Base-by-base conservation (phyloP, 2,797 vertebrate genomes). In the Gymnothorax javanicus region DNA sequence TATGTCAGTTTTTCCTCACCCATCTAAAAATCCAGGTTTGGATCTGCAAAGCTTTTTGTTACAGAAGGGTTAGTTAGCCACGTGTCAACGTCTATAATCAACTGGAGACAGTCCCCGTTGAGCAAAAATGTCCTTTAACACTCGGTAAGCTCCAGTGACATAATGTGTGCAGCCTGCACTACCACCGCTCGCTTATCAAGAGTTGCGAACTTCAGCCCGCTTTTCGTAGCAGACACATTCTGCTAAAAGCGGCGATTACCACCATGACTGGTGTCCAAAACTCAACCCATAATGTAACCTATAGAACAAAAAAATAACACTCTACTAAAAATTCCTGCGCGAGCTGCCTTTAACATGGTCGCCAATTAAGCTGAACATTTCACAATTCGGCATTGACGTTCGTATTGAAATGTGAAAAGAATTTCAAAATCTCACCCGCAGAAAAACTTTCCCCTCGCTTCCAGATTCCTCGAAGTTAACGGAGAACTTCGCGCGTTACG, bases 321-420 rank as follows among this genome's bases (percentile, higher is more conserved):
- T 0, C 15, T 52, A 79, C 75, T 54, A 52, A 79, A 7, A 75
- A 6, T 13, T 3, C 50, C 13, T 20, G 43, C 8, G 52, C 69
- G 2, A 52, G 75, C 13, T 77, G 17, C 73, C 33, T 43, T 43
- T 50, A 79, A 79, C 8, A 6, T 23, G 75, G 17, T 54, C 9
- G 50, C 50, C 33, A 75, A 71, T 71, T 27, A 33, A 52, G 12
- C 11, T 15, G 15, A 17, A 77, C 33, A 77, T 79, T 79, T 79
- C 54, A 79, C 75, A 79, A 17, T 79, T 52, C 75, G 50, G 75
- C 17, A 54, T 6, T 79, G 52, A 79, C 75, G 20, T 52, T 54
- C 17, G 17, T 64, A n/a, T n/a, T 64, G 75, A 79, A 79, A 77
- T 77, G 33, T 54, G 50, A 50, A 79, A 79, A 79, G 50, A 54